These are phyloP conservation scores for Saturnia pavonia DNA, from an alignment of 2,888 invertebrate species.

Conservation along the genomic window DNA sequence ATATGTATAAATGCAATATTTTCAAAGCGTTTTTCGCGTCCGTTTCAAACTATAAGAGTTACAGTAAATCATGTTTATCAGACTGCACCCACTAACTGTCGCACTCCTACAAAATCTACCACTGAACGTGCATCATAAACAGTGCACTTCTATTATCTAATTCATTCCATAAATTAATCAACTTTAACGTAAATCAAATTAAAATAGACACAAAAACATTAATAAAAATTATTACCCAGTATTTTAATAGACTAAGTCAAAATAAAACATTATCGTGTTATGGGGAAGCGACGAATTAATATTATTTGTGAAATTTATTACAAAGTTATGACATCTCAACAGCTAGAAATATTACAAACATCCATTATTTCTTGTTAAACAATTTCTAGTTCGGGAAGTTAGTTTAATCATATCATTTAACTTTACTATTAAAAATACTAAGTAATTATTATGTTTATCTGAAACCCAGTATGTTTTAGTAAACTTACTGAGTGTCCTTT, in stretches of 20 bases:
- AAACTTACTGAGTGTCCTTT: constrained; percentile 53
- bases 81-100: not conserved
- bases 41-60: not conserved
- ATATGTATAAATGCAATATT: not conserved
- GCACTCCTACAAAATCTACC: constrained; percentile 12
- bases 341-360: no score
- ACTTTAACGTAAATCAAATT: constrained; percentile 58
- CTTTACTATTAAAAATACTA: not conserved
- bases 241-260: not conserved
- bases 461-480: not conserved
- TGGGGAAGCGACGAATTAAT: not conserved
- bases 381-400: not conserved
- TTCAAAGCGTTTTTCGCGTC: not conserved
- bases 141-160: constrained; percentile 35
- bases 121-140: not conserved
- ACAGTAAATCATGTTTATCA: not conserved
- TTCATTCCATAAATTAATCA: constrained; percentile 72
- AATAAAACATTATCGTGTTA: not conserved
- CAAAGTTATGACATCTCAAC: no score
- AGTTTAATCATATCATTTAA: not conserved
- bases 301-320: not conserved
- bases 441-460: not conserved
- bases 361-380: no score
- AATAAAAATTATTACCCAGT: constrained; percentile 10
- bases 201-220: constrained; percentile 27